Evolutionary conservation across 2,113 vertebrate species (phyloP).

Genomic region (Dolichallabes microphthalmus): DNA sequence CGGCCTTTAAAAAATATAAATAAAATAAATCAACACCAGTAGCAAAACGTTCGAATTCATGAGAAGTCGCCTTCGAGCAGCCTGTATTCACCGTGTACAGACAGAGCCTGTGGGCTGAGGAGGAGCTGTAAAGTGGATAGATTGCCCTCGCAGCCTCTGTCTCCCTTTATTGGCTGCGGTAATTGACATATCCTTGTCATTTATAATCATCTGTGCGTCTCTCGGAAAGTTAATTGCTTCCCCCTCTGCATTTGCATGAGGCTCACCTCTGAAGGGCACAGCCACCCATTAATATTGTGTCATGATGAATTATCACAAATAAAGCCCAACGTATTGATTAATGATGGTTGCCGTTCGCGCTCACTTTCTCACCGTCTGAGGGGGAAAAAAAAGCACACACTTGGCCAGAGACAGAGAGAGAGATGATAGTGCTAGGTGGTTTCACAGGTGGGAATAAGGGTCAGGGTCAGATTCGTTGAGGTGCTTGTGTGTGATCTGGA

Average conservation of each 20-base stretch:
- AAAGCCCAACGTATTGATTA: constrained; percentile 91
- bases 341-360: constrained; percentile 86
- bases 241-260: constrained; percentile 89
- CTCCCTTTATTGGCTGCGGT: constrained; percentile 87
- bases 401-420: constrained; percentile 69
- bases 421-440: constrained; percentile 1
- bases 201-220: constrained; percentile 90
- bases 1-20: background rate
- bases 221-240: constrained; percentile 90
- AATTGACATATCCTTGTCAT: constrained; percentile 92
- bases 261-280: constrained; percentile 91
- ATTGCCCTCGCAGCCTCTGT: constrained; percentile 80
- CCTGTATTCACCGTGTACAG: constrained; percentile 23
- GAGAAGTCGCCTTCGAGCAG: constrained; percentile 36
- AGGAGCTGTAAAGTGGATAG: constrained; percentile 82
- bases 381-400: constrained; percentile 70
- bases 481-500: constrained; percentile 4
- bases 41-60: constrained; percentile 27
- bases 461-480: constrained; percentile 32
- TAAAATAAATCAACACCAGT: background rate
- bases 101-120: constrained; percentile 51
- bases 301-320: constrained; percentile 96
- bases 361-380: constrained; percentile 67
- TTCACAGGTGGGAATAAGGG: constrained; percentile 6
- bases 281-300: constrained; percentile 92